Conservation (phyloP, 2,797 vertebrate species). For the Kryptolebias ocellatus region DNA sequence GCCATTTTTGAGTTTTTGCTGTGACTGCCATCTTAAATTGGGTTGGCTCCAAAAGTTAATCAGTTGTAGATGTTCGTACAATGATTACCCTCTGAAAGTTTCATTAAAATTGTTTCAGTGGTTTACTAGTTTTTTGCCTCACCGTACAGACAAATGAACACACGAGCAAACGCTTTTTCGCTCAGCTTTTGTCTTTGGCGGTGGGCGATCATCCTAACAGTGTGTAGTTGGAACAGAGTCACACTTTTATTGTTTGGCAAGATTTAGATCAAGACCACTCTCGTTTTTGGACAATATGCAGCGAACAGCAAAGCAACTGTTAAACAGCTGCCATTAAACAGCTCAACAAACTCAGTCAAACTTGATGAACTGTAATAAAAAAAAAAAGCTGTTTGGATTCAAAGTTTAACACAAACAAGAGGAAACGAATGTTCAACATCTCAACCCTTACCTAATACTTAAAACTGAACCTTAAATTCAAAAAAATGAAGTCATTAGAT, state of each 20-base stretch:
- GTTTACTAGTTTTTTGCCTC: no score
- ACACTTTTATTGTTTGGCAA: conserved; percentile 1
- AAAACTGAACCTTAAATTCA: background rate
- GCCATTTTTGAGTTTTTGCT: no score
- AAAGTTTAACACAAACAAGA: background rate
- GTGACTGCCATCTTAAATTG: no score
- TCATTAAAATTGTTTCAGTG: no score
- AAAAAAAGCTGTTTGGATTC: background rate
- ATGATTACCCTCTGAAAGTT: no score
- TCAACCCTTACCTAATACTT: background rate
- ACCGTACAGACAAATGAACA: no score
- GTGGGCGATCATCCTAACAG: no score
- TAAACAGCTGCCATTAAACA: background rate
- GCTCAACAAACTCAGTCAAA: background rate
- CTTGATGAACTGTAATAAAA: background rate
- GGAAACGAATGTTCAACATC: background rate
- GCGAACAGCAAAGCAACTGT: background rate
- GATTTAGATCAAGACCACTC: background rate
- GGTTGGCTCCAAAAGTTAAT: no score
- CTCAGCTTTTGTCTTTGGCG: no score
- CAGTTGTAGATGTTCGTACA: no score
- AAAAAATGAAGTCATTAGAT: background rate
- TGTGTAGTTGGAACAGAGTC: background rate
- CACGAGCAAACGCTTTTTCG: no score
- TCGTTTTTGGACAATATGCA: background rate